A percentile compares a stretch with the other conserved stretches of the same genome.
Evolutionary conservation across 2,113 vertebrate genomes (phyloP).

Genomic region (Mastomys natalensis): DNA sequence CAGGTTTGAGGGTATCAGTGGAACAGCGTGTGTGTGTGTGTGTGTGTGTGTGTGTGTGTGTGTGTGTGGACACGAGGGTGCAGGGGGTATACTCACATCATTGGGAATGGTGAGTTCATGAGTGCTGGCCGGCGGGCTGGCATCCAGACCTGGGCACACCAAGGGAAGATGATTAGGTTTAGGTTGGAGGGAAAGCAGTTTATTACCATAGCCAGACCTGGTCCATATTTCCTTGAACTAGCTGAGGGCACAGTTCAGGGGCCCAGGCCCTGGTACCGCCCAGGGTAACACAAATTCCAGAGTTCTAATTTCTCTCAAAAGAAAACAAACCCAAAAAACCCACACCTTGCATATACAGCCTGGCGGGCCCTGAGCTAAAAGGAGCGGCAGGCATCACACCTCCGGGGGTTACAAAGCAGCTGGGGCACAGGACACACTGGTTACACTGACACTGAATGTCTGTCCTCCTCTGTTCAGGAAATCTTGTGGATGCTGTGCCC

Average conservation of each 20-base stretch:
- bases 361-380: not conserved
- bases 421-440: not conserved
- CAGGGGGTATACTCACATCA: slow-evolving; percentile 93
- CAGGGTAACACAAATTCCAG: not conserved
- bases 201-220: not conserved
- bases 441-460: no score
- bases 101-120: slow-evolving; percentile 99
- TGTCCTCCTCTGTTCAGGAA: not conserved
- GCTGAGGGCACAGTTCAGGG: not conserved
- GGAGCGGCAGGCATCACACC: not conserved
- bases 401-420: not conserved
- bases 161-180: slow-evolving; percentile 86
- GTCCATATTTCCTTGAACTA: not conserved
- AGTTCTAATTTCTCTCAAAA: not conserved
- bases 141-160: slow-evolving; percentile 94
- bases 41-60: not conserved
- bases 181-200: not conserved
- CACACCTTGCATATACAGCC: not conserved
- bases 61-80: not conserved
- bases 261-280: not conserved
- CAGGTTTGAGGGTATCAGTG: no score
- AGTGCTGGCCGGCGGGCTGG: slow-evolving; percentile 97
- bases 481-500: not conserved
- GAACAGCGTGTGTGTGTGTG: not conserved
- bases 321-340: not conserved